Evolutionary conservation across 2,113 vertebrate species (phyloP).

Genomic region (Jacana jacana): DNA sequence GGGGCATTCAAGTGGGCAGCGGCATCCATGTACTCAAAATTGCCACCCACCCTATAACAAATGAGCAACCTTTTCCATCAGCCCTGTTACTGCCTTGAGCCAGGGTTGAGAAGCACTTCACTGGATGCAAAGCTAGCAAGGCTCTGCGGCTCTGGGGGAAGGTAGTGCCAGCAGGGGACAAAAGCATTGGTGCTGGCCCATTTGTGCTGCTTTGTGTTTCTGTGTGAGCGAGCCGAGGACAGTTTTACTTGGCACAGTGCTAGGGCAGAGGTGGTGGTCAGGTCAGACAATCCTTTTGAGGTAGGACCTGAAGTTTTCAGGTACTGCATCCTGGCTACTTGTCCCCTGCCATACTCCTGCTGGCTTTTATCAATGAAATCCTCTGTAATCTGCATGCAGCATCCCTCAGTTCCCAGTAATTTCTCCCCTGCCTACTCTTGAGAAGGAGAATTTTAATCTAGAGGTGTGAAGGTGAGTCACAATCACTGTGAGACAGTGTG

Average conservation of each 20-base stretch:
- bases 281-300: neutral
- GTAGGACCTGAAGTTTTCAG: neutral
- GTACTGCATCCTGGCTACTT: neutral
- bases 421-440: neutral
- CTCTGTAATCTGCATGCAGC: neutral
- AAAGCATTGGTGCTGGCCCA: neutral
- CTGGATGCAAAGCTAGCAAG: neutral
- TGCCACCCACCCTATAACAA: neutral
- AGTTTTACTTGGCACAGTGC: neutral
- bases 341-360: neutral
- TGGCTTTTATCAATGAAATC: neutral
- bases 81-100: neutral
- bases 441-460: neutral
- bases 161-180: neutral
- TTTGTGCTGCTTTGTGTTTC: neutral
- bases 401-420: accelerated
- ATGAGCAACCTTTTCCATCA: neutral
- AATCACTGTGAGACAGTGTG: accelerated
- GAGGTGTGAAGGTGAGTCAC: neutral
- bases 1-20: neutral
- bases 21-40: neutral
- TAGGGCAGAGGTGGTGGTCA: neutral
- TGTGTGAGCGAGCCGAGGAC: neutral
- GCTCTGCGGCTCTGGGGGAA: neutral
- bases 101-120: neutral